Evolutionary conservation across 1,140 invertebrate species (phyloP), one percentile per base, ranked within the genome.

Genomic region (Tachypleus tridentatus): DNA sequence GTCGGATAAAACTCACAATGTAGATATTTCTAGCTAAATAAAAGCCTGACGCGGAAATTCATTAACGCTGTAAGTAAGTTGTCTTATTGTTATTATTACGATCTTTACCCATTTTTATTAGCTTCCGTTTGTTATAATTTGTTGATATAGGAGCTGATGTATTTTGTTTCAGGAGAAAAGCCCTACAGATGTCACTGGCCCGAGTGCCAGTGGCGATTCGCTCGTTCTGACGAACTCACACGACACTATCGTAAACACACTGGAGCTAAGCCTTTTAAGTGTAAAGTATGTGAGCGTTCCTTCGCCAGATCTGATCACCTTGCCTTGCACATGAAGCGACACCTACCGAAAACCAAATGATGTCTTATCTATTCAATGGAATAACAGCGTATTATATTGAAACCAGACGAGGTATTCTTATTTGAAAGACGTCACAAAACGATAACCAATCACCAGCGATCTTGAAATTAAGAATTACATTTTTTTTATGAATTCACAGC

Each of bases 251-350:
- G 93, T 58, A 97, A 95, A 76, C 93, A 97, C 77, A 96, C 93
- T 0, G 93, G 93, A 51, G 92, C 91, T 65, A 95, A 97, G 74
- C 96, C 96, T 8, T 98, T 98, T 83, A 93, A 95, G 75, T 98
- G 95, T 76, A 86, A 87, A 68, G 88, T 95, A 5, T 98, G 95
- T 77, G 91, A 96, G 75, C 80, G 93, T 9, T 89, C 7, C n/a
- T 54, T 54, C 53, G 53, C 53, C 53, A 7, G 95, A 56, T 93
- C 90, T 69, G 96, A 98, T 81, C 95, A 98, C 79, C 82, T 98
- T 71, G 93, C 93, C n/a, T 81, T 98, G 61, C 93, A 97, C 80
- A 95, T 94, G 90, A 97, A 97, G 78, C 82, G 93, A 58, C 94
- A 97, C 78, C 79, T 91, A 74, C 91, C 90, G 64, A 93, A 93